Percentiles rank a stretch among this genome's conserved stretches.
These are phyloP conservation scores for Xenopus borealis DNA, from an alignment of 2,113 vertebrate species.

Conservation along the genomic window DNA sequence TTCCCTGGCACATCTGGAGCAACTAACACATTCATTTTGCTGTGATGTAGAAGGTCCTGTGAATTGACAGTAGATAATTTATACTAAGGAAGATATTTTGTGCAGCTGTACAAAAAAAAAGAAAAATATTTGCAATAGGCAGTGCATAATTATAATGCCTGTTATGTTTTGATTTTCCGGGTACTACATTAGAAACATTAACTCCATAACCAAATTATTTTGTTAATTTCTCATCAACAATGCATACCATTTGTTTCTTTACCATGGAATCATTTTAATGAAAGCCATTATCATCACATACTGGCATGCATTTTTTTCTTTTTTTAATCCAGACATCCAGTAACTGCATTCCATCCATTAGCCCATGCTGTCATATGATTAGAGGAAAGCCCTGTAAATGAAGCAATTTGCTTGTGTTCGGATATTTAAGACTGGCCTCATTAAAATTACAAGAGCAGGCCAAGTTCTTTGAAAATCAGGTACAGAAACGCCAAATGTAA, in stretches of 20 bases:
- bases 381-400: constrained; percentile 18
- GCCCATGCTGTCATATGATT: constrained; percentile 28
- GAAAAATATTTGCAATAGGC: not conserved
- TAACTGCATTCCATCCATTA: constrained; percentile 23
- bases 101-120: not conserved
- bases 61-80: too few relatives aligned
- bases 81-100: too few relatives aligned
- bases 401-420: constrained; percentile 34
- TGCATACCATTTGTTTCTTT: constrained; percentile 15
- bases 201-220: constrained; percentile 30
- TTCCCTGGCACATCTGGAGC: too few relatives aligned
- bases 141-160: constrained; percentile 21
- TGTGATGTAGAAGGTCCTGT: too few relatives aligned
- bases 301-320: not conserved
- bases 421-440: constrained; percentile 24
- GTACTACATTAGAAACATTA: constrained; percentile 13
- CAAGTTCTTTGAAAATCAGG: not conserved
- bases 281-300: constrained; percentile 33
- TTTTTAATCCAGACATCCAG: constrained; percentile 4
- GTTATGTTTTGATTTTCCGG: constrained; percentile 31
- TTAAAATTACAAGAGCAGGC: not conserved
- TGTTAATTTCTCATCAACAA: constrained; percentile 33
- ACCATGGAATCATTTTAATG: constrained; percentile 13
- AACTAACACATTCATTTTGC: too few relatives aligned
- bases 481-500: too few relatives aligned